phyloP scores from a whole-genome alignment of 2,888 invertebrate species.

The Diarsia dahlii region DNA sequence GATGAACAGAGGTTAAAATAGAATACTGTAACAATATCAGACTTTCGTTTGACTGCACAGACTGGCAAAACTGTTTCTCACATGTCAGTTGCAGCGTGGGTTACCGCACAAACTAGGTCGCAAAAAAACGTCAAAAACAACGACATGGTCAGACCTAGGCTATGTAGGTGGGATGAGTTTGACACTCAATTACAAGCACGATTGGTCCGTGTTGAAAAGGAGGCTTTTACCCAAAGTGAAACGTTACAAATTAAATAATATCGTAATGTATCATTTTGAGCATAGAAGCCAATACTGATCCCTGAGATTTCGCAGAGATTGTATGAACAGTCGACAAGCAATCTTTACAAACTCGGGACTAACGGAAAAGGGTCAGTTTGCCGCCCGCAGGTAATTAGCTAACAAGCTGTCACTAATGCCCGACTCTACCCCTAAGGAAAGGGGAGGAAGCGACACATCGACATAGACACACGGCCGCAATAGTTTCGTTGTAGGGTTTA shows the following conservation, averaged over 20 bases:
- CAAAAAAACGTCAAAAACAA: neutral
- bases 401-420: slow-evolving; percentile 66
- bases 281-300: neutral
- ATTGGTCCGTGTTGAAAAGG: neutral
- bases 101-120: neutral
- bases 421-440: slow-evolving; percentile 57
- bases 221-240: neutral
- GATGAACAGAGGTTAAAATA: slow-evolving; percentile 48
- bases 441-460: slow-evolving; percentile 53
- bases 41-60: slow-evolving; percentile 5
- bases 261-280: neutral
- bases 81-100: neutral
- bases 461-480: slow-evolving; percentile 29
- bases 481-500: slow-evolving; percentile 46
- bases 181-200: neutral
- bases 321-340: slow-evolving; percentile 19
- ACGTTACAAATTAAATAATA: neutral
- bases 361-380: slow-evolving; percentile 50
- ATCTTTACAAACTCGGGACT: slow-evolving; percentile 35
- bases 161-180: neutral
- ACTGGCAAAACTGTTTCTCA: neutral
- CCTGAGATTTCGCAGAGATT: slow-evolving; percentile 14
- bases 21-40: slow-evolving; percentile 17
- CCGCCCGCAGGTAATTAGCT: slow-evolving; percentile 56
- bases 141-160: too few relatives aligned